Conservation (phyloP, 2,888 invertebrate species). For the Euplexia lucipara region DNA sequence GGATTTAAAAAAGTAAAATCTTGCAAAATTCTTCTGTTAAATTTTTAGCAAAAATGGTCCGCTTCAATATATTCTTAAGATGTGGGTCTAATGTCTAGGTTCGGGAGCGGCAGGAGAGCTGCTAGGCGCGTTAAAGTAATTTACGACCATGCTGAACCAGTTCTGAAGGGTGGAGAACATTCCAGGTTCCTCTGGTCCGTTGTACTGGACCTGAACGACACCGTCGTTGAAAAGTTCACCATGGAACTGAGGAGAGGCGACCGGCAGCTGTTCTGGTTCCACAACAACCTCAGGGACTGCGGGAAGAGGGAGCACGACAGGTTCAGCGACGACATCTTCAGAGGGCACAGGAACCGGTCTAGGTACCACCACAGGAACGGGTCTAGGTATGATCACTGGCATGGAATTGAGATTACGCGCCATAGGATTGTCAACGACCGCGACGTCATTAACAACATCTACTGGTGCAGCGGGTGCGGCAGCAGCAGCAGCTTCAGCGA, state of each 20-base stretch:
- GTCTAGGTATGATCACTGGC: conserved; percentile 40
- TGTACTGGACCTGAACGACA: conserved; percentile 73
- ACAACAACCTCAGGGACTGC: conserved; percentile 48
- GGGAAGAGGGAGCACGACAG: conserved; percentile 45
- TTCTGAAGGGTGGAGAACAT: conserved; percentile 76
- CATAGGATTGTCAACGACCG: conserved; percentile 1
- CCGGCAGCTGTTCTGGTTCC: conserved; percentile 51
- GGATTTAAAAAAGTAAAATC: not conserved
- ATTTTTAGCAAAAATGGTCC: conserved; percentile 1
- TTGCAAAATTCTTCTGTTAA: not conserved
- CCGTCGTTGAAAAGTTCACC: conserved; percentile 82
- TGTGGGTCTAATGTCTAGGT: not conserved
- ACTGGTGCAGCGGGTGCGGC: conserved; percentile 40
- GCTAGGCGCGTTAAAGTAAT: conserved; percentile 73
- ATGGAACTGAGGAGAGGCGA: conserved; percentile 53
- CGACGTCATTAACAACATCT: conserved; percentile 3
- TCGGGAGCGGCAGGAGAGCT: not conserved
- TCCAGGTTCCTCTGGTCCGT: conserved; percentile 73
- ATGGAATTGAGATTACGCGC: not conserved
- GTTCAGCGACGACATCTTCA: conserved; percentile 22
- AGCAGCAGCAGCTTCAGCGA: conserved; percentile 73
- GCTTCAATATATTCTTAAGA: not conserved
- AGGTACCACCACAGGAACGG: conserved; percentile 41
- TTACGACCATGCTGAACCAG: conserved; percentile 81
- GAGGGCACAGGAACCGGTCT: conserved; percentile 44